Evolutionary conservation across 2,888 invertebrate genomes (phyloP).

Genomic region (Hypomecis atomaria): DNA sequence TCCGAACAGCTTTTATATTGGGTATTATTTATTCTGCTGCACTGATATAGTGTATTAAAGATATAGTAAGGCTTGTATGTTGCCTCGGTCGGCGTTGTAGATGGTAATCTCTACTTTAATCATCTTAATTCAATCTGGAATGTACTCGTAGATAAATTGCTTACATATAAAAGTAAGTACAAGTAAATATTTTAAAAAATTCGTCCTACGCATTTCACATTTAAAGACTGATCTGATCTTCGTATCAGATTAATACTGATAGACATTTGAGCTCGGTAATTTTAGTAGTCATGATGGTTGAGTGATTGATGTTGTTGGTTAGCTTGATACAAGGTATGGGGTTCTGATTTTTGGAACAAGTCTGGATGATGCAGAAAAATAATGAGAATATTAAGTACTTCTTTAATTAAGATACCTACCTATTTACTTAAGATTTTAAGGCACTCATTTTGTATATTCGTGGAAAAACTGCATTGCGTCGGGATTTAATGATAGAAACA

Average conservation of each 20-base stretch:
- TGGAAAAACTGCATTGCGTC: too few relatives aligned
- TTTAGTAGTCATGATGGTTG: too few relatives aligned
- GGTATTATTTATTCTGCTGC: slow-evolving; percentile 1
- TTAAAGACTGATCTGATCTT: neutral
- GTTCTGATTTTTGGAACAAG: too few relatives aligned
- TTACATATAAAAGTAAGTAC: slow-evolving; percentile 14
- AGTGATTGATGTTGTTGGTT: too few relatives aligned
- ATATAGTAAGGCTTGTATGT: slow-evolving; percentile 3
- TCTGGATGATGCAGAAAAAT: too few relatives aligned
- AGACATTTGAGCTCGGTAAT: too few relatives aligned
- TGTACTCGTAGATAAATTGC: slow-evolving; percentile 14
- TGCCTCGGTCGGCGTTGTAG: slow-evolving; percentile 15
- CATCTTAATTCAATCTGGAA: slow-evolving; percentile 27
- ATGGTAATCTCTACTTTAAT: slow-evolving; percentile 23
- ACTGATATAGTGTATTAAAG: neutral
- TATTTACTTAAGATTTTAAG: too few relatives aligned
- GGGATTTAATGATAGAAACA: too few relatives aligned
- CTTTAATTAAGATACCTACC: too few relatives aligned
- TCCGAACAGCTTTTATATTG: neutral
- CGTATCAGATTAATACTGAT: neutral
- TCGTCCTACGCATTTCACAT: neutral
- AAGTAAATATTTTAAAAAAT: slow-evolving; percentile 8
- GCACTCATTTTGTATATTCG: too few relatives aligned
- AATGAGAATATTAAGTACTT: too few relatives aligned
- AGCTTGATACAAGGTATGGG: too few relatives aligned